These are phyloP conservation scores for Odontomyia ornata DNA, from an alignment of 2,888 invertebrate genomes.

Conservation along the genomic window DNA sequence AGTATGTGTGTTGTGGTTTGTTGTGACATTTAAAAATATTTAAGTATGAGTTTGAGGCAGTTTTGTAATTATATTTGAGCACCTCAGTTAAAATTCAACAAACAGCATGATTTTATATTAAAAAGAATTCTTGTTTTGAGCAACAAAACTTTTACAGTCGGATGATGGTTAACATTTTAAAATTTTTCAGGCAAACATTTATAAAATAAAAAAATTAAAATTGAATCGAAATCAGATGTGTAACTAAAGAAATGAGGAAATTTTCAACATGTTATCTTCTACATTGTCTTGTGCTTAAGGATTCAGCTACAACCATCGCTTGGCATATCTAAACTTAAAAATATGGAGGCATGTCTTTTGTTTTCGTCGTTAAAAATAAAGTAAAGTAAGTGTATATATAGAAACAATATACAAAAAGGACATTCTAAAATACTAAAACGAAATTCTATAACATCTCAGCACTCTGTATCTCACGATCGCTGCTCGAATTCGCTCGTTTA, in stretches of 20 bases:
- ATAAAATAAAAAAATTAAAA: not conserved
- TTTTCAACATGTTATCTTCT: not conserved
- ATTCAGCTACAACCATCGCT: not conserved
- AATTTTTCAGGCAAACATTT: too few relatives aligned
- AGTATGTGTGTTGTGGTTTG: conserved; percentile 20
- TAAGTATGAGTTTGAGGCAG: conserved; percentile 36
- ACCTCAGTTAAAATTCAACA: not conserved
- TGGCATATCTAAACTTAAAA: conserved; percentile 33
- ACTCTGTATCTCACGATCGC: conserved; percentile 5
- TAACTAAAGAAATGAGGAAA: not conserved
- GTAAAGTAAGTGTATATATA: conserved; percentile 56
- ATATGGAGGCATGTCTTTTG: conserved; percentile 31
- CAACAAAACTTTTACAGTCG: not conserved
- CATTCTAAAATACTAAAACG: conserved; percentile 43
- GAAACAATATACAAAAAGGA: conserved; percentile 44
- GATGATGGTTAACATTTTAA: too few relatives aligned
- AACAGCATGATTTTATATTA: not conserved
- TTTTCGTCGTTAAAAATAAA: conserved; percentile 28
- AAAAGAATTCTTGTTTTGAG: not conserved
- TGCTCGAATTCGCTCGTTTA: conserved; percentile 63
- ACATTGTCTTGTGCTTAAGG: not conserved
- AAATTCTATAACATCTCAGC: conserved; percentile 41
- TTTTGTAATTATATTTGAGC: not conserved
- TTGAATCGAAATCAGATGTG: not conserved
- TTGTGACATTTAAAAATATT: conserved; percentile 28